These are phyloP conservation scores for Bovichtus diacanthus DNA, from an alignment of 2,797 vertebrate species.

Conservation along the genomic window DNA sequence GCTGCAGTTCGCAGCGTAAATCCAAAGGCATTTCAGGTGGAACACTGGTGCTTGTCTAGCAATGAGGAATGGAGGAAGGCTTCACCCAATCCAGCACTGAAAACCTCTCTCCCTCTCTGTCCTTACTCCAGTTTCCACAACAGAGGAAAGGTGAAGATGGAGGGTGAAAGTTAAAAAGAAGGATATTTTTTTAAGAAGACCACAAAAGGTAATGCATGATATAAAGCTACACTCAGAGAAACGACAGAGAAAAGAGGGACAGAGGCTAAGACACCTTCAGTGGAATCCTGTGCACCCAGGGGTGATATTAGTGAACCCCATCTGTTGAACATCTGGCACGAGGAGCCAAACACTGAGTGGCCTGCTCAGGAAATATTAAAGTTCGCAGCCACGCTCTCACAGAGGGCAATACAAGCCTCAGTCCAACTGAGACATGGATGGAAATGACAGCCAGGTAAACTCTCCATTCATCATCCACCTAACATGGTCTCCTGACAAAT, in stretches of 20 bases:
- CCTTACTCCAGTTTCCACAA: constrained; percentile 27
- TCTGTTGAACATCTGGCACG: constrained; percentile 80
- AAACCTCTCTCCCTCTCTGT: constrained; percentile 59
- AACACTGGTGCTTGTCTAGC: constrained; percentile 80
- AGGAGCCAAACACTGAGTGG: constrained; percentile 57
- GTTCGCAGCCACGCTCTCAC: constrained; percentile 42
- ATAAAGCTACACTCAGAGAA: constrained; percentile 2
- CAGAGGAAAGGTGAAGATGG: constrained; percentile 3
- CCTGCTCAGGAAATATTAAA: constrained; percentile 64
- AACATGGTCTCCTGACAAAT: constrained; percentile 2
- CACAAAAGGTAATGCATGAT: not conserved
- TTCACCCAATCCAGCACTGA: constrained; percentile 70
- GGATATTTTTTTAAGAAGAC: constrained; percentile 5
- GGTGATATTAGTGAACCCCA: constrained; percentile 69
- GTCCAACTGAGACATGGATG: constrained; percentile 33
- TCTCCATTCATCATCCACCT: not conserved
- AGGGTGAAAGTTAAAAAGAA: constrained; percentile 4
- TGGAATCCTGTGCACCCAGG: constrained; percentile 63
- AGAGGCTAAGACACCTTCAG: constrained; percentile 40
- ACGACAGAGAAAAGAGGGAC: constrained; percentile 21
- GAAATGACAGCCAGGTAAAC: constrained; percentile 2
- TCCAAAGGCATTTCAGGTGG: constrained; percentile 81
- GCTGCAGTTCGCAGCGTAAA: constrained; percentile 79
- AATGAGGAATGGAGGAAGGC: constrained; percentile 79
- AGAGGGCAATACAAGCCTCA: constrained; percentile 15